A percentile compares a stretch with the other conserved stretches of the same genome.
Evolutionary conservation across 2,113 vertebrate species (phyloP).

Genomic region (Scopus umbretta): DNA sequence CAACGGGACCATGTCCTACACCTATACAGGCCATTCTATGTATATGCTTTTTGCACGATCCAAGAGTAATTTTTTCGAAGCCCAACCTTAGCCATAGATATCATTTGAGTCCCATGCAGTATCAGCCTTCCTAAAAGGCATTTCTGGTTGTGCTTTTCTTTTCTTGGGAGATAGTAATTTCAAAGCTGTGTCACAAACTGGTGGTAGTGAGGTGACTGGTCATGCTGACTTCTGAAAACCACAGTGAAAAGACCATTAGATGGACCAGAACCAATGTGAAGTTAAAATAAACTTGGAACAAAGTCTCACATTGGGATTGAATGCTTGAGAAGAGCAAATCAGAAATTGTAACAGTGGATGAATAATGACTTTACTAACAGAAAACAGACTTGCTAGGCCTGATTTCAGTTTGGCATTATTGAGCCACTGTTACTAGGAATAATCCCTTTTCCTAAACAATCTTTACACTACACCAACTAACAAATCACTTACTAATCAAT

Average conservation of each 20-base stretch:
- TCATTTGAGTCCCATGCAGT: background rate
- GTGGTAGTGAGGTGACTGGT: background rate
- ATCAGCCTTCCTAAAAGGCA: background rate
- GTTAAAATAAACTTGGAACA: background rate
- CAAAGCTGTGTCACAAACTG: background rate
- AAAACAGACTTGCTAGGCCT: background rate
- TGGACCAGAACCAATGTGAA: background rate
- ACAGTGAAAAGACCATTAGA: background rate
- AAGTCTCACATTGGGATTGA: background rate
- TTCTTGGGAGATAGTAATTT: background rate
- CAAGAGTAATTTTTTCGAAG: background rate
- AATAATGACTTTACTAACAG: background rate
- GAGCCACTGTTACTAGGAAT: background rate
- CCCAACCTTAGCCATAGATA: background rate
- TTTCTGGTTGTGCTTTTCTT: background rate
- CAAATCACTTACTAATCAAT: background rate
- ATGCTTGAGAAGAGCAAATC: background rate
- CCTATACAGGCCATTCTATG: background rate
- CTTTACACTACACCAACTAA: background rate
- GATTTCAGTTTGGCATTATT: background rate
- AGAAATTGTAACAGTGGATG: background rate
- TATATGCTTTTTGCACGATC: background rate
- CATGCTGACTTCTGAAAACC: background rate
- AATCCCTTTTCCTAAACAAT: conserved; percentile 15
- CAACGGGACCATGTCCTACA: background rate